Conservation (phyloP, 2,888 invertebrate species). For the Blera fallax region DNA sequence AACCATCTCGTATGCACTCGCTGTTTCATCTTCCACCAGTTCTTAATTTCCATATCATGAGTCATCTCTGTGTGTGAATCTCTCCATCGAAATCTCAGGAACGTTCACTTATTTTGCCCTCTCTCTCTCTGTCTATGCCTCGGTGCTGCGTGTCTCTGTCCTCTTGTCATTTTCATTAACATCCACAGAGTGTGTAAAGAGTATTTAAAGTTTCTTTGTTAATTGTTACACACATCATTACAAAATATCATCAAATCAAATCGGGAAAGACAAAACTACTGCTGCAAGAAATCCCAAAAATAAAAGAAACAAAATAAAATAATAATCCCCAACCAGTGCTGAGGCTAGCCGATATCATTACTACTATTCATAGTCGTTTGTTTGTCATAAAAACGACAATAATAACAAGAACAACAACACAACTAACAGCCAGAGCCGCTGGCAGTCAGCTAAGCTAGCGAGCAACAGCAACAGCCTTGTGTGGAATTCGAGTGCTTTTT, state of each 20-base stretch:
- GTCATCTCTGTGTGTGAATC: slow-evolving; percentile 66
- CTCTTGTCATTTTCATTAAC: slow-evolving; percentile 52
- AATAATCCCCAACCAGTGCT: slow-evolving; percentile 2
- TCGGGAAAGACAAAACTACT: slow-evolving; percentile 34
- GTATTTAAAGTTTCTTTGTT: slow-evolving; percentile 70
- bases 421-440: neutral
- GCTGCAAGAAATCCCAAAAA: neutral
- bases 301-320: slow-evolving; percentile 14
- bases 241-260: slow-evolving; percentile 43
- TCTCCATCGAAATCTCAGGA: slow-evolving; percentile 66
- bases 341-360: slow-evolving; percentile 22
- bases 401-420: slow-evolving; percentile 4
- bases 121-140: slow-evolving; percentile 39
- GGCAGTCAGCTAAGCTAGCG: neutral
- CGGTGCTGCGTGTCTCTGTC: slow-evolving; percentile 42
- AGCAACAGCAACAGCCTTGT: slow-evolving; percentile 62
- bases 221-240: slow-evolving; percentile 65
- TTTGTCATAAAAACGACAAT: slow-evolving; percentile 36
- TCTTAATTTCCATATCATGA: slow-evolving; percentile 67
- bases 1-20: neutral
- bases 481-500: slow-evolving; percentile 59
- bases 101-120: slow-evolving; percentile 47
- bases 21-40: slow-evolving; percentile 38
- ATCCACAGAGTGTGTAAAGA: slow-evolving; percentile 37
- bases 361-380: slow-evolving; percentile 36